Evolutionary conservation across 92 coral and sea anemone genomes (phyloP), one percentile per base, ranked within the genome.

Genomic region (Porites evermanni): DNA sequence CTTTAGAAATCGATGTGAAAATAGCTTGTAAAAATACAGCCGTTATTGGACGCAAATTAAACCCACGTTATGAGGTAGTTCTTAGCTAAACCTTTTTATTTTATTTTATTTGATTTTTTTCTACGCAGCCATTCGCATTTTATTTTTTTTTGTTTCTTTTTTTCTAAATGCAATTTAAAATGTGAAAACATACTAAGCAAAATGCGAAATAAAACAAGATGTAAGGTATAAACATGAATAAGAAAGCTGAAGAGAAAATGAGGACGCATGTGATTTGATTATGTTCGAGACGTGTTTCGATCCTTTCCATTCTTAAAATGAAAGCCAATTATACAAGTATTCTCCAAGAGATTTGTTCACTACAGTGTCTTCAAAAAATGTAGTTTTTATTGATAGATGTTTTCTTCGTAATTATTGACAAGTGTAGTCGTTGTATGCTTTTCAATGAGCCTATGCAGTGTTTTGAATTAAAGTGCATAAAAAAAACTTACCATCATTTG

Each of bases 271-370:
- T 38, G 47, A 38, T 38, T 38, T 38, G 61, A 11, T 56, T 56
- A 56, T 10, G 16, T 3, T 56, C 16, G 12, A 11, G 13, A 56
- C 61, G 61, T 56, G 61, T 56, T 56, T 56, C 16, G 3, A 8
- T 56, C 61, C 12, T 56, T 14, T 11, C 14, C 2, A 2, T 56
- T 56, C 61, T 56, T 56, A 56, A 56, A 56, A 56, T 56, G 17
- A 14, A 56, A 14, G 47, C 47, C 47, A 56, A 56, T 56, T 69
- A 13, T 69, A 26, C 73, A 69, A 47, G 73, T 67, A 7, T 56
- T 56, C 10, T 8, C 29, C 73, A 69, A 69, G 73, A 69, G 73
- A 4, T 69, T 12, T 69, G 73, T 69, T 69, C 29, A 69, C 73
- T 69, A 2, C 52, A 69, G 8, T 24, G 47, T 16, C 2, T 29